Evolutionary conservation across 2,888 invertebrate species (phyloP).

Genomic region (Ichneumoninae sp.): DNA sequence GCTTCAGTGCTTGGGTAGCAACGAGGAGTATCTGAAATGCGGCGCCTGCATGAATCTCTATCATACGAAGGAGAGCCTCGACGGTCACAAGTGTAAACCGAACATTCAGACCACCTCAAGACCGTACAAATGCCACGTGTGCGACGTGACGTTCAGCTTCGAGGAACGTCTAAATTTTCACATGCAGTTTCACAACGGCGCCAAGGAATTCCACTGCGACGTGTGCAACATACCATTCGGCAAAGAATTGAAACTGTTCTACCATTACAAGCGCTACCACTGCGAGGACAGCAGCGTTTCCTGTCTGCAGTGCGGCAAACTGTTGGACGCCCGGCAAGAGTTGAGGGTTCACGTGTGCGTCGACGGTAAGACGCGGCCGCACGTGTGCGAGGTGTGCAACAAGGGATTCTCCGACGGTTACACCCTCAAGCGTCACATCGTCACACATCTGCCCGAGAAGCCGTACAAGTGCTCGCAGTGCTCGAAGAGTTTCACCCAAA

Average conservation of each 20-base stretch:
- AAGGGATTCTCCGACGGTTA: constrained; percentile 79
- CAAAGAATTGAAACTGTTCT: constrained; percentile 76
- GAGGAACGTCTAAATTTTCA: constrained; percentile 78
- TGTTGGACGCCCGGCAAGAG: constrained; percentile 73
- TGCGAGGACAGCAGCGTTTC: constrained; percentile 73
- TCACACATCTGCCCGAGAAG: constrained; percentile 78
- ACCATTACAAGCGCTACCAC: constrained; percentile 78
- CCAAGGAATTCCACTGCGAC: constrained; percentile 74
- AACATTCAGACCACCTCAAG: constrained; percentile 73
- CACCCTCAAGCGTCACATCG: constrained; percentile 77
- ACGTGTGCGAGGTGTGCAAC: constrained; percentile 77
- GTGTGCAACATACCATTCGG: constrained; percentile 75
- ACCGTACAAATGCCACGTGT: constrained; percentile 73
- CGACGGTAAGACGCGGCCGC: constrained; percentile 76
- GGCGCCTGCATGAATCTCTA: constrained; percentile 79
- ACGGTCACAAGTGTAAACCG: constrained; percentile 77
- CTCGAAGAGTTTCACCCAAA: constrained; percentile 78
- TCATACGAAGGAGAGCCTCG: constrained; percentile 74
- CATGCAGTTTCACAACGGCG: constrained; percentile 73
- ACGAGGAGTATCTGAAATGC: constrained; percentile 76
- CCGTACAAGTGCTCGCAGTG: constrained; percentile 77
- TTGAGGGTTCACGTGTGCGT: constrained; percentile 73
- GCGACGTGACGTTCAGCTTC: constrained; percentile 73
- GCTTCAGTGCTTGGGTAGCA: constrained; percentile 68
- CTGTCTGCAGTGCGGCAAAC: constrained; percentile 77